Base-by-base conservation (phyloP, 1,140 invertebrate genomes). In the Acromyrmex heyeri region DNA sequence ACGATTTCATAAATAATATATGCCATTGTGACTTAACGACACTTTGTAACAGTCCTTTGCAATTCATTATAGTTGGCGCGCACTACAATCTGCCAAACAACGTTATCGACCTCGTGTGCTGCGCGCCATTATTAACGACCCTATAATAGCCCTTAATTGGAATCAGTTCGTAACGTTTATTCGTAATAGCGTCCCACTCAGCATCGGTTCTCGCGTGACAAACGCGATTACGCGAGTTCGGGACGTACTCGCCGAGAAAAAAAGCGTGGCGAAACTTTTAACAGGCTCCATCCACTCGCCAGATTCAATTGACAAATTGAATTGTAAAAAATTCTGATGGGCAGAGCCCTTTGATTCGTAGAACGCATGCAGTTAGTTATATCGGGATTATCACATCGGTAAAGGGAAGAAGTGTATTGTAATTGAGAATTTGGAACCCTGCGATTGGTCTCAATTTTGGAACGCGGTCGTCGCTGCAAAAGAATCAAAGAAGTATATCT, bases 141-240 rank as follows among this genome's bases (percentile, higher is more conserved):
- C 65, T 62, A 87, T 85, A 87, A 88, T 88, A 50, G 77, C 53
- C 55, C 62, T 61, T 83, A 83, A 88, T 88, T 77, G 70, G 78
- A 87, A 75, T 88, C 86, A 83, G 70, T 83, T 79, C 50, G 77
- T 55, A 70, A 88, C 87, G 70, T 87, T 88, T 85, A 24, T 61
- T 62, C 59, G 70, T 72, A 59, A 76, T 48, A 27, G 30, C 70
- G 53, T 55, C n/a, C 73, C 53, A 64, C 24, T 65, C 21, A 10
- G 61, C 53, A 30, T 75, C 76, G 69, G 44, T 53, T 61, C 67
- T 55, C 59, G 77, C 62, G 48, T 79, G 34, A 69, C 62, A 30
- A 81, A 81, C 61, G 27, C 44, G 65, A 88, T 87, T 88, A 87
- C 55, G 1, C 65, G 3, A 48, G 38, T 6, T 55, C 12, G 62